Percentiles rank a stretch among this genome's conserved stretches.
phyloP scores from a whole-genome alignment of 2,113 vertebrate genomes.

The Rutilus rutilus region DNA sequence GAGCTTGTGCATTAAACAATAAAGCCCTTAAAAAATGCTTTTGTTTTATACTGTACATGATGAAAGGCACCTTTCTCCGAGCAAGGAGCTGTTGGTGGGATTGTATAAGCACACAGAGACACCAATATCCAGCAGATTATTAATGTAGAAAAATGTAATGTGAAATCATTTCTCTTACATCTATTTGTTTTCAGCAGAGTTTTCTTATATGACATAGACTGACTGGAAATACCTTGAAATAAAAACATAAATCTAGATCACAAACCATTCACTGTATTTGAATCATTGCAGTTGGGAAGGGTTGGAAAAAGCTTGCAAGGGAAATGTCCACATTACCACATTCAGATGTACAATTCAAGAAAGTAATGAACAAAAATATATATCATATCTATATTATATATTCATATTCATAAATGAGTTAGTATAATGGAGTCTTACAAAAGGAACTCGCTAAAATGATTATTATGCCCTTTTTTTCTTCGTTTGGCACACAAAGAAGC shows the following conservation, averaged over 20 bases:
- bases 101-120: constrained; percentile 16
- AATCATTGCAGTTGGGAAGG: constrained; percentile 4
- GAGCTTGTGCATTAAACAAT: not conserved
- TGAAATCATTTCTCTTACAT: constrained; percentile 16
- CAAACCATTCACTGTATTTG: not conserved
- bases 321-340: not conserved
- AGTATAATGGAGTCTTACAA: not conserved
- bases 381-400: not conserved
- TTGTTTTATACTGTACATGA: not conserved
- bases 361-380: not conserved
- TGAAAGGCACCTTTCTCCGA: not conserved
- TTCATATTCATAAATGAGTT: not conserved
- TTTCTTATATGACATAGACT: not conserved
- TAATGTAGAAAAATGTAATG: constrained; percentile 14
- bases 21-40: not conserved
- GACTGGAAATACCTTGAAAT: constrained; percentile 18
- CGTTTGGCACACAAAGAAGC: not conserved
- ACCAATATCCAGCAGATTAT: not conserved
- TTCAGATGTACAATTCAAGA: not conserved
- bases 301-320: not conserved
- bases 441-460: not conserved
- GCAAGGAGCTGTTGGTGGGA: not conserved
- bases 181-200: not conserved
- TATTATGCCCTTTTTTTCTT: not conserved
- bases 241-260: constrained; percentile 24